A percentile compares a stretch with the other conserved stretches of the same genome.
These are phyloP conservation scores for Pyrrhia umbra DNA, from an alignment of 2,888 invertebrate genomes.

Conservation along the genomic window DNA sequence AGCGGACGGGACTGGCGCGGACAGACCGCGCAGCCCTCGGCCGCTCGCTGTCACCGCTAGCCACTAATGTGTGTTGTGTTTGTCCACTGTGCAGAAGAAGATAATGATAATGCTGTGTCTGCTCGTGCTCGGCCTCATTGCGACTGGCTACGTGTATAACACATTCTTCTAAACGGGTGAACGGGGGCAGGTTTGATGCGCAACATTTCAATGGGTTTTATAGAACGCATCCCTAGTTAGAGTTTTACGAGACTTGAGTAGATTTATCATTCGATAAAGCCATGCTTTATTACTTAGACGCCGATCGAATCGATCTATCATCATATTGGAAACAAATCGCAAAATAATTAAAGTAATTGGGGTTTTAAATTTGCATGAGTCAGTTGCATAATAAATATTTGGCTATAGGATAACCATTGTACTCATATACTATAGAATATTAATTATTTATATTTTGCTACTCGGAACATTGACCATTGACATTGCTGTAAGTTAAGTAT, in stretches of 20 bases:
- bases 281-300: constrained; percentile 55
- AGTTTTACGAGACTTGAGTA: constrained; percentile 61
- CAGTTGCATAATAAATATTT: constrained; percentile 52
- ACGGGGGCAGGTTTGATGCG: constrained; percentile 87
- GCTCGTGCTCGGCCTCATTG: constrained; percentile 94
- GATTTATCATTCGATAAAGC: constrained; percentile 56
- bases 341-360: constrained; percentile 60
- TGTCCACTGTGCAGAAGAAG: constrained; percentile 95
- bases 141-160: constrained; percentile 89
- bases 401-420: constrained; percentile 44
- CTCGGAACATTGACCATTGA: constrained; percentile 42
- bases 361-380: constrained; percentile 80
- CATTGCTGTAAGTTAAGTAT: constrained; percentile 50
- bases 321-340: constrained; percentile 63
- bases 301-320: constrained; percentile 54
- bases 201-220: constrained; percentile 71
- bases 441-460: constrained; percentile 57
- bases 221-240: constrained; percentile 79
- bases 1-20: constrained; percentile 67
- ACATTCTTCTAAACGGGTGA: constrained; percentile 87
- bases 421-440: constrained; percentile 42
- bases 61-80: constrained; percentile 87
- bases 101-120: constrained; percentile 97
- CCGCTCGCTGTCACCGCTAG: constrained; percentile 78
- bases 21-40: constrained; percentile 51